phyloP scores from a whole-genome alignment of 2,797 vertebrate species.

The Melanotaenia trifasciata region DNA sequence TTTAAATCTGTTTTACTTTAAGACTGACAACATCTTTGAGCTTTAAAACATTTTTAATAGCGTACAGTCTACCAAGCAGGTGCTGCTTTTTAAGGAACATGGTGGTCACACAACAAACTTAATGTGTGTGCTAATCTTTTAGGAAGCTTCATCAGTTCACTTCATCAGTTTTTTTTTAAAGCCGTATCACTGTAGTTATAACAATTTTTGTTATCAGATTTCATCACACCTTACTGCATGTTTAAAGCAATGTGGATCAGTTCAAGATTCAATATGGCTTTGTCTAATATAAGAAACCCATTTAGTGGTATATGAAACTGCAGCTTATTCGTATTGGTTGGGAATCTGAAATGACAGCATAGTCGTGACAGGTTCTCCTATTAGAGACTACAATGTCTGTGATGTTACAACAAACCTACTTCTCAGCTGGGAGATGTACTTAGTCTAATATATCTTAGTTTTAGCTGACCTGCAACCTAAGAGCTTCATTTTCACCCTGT shows the following conservation, averaged over 20 bases:
- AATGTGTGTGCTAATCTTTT: background rate
- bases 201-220: background rate
- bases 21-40: too few relatives aligned
- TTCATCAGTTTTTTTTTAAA: background rate
- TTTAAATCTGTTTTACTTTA: too few relatives aligned
- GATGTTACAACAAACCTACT: slow-evolving; percentile 19
- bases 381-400: slow-evolving; percentile 16
- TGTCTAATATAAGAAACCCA: slow-evolving; percentile 26
- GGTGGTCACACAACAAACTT: too few relatives aligned
- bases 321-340: slow-evolving; percentile 6
- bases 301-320: slow-evolving; percentile 36
- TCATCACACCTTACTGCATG: background rate
- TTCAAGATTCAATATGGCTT: background rate
- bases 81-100: too few relatives aligned
- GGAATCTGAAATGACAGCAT: slow-evolving; percentile 26
- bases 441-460: slow-evolving; percentile 27
- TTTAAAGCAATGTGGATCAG: background rate
- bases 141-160: background rate
- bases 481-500: slow-evolving; percentile 7
- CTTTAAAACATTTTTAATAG: too few relatives aligned
- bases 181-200: background rate
- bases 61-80: too few relatives aligned
- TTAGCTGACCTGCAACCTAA: slow-evolving; percentile 23
- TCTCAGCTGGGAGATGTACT: slow-evolving; percentile 14
- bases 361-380: slow-evolving; percentile 32